A percentile compares a stretch with the other conserved stretches of the same genome.
Evolutionary conservation across 2,113 vertebrate genomes (phyloP).

Genomic region (Sylvia atricapilla): DNA sequence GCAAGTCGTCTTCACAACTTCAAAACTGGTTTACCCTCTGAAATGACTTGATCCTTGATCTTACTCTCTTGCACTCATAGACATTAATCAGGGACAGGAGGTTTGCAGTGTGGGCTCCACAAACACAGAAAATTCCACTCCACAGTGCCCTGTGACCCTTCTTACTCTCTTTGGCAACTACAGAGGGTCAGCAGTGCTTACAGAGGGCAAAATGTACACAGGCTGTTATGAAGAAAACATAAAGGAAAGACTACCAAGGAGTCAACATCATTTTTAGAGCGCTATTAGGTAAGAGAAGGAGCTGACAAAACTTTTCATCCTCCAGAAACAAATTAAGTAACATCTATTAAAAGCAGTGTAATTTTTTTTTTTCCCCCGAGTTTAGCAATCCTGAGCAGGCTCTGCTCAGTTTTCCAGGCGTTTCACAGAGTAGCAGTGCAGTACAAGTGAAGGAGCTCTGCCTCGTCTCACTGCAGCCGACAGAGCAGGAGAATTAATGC

Average conservation of each 20-base stretch:
- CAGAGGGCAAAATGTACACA: neutral
- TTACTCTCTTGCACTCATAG: neutral
- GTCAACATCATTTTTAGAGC: neutral
- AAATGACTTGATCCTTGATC: neutral
- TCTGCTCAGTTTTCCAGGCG: neutral
- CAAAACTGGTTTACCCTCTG: neutral
- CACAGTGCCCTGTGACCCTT: neutral
- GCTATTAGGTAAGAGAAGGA: neutral
- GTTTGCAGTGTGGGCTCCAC: neutral
- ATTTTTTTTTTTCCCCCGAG: neutral
- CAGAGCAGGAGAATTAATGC: neutral
- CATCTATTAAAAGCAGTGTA: neutral
- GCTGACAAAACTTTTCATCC: neutral
- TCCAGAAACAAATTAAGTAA: neutral
- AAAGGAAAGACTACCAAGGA: neutral
- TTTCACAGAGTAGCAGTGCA: neutral
- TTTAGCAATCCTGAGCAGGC: neutral
- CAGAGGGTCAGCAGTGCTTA: neutral
- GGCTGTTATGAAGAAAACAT: neutral
- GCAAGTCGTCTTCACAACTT: neutral
- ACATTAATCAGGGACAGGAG: neutral
- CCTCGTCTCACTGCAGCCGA: neutral
- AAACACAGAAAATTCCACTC: neutral
- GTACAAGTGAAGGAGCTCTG: neutral
- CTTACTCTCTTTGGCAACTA: neutral